These are phyloP conservation scores for Linyphia triangularis DNA, from an alignment of 2,888 invertebrate species.

Conservation along the genomic window DNA sequence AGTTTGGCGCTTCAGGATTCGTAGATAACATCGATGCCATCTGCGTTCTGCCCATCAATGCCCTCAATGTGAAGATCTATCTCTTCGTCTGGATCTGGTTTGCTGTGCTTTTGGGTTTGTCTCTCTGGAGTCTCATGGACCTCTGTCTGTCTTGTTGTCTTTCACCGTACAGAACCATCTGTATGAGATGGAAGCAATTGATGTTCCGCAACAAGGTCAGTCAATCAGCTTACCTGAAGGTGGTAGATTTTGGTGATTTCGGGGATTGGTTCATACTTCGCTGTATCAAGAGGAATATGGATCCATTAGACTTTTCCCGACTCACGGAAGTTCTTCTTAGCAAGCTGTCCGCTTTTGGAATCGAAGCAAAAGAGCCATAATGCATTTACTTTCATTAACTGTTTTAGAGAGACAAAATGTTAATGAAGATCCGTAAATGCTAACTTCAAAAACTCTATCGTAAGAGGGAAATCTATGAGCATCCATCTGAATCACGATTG, in stretches of 20 bases:
- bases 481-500: too few relatives aligned
- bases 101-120: conserved; percentile 54
- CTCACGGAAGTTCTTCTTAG: conserved; percentile 6
- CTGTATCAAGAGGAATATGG: conserved; percentile 17
- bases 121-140: conserved; percentile 16
- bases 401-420: too few relatives aligned
- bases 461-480: too few relatives aligned
- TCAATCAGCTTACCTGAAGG: background rate
- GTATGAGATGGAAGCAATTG: background rate
- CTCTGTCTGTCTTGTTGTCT: background rate
- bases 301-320: conserved; percentile 13
- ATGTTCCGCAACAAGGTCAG: background rate
- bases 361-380: conserved; percentile 16
- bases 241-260: background rate
- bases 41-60: conserved; percentile 77
- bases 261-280: conserved; percentile 64
- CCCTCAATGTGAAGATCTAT: conserved; percentile 77
- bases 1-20: conserved; percentile 76
- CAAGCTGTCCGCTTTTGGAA: conserved; percentile 3
- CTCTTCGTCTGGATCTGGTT: conserved; percentile 77
- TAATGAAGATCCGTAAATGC: too few relatives aligned
- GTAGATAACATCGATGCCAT: conserved; percentile 76
- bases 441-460: too few relatives aligned
- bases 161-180: conserved; percentile 2
- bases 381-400: too few relatives aligned